Evolutionary conservation across 2,888 invertebrate genomes (phyloP).

Genomic region (Monochamus alternatus): DNA sequence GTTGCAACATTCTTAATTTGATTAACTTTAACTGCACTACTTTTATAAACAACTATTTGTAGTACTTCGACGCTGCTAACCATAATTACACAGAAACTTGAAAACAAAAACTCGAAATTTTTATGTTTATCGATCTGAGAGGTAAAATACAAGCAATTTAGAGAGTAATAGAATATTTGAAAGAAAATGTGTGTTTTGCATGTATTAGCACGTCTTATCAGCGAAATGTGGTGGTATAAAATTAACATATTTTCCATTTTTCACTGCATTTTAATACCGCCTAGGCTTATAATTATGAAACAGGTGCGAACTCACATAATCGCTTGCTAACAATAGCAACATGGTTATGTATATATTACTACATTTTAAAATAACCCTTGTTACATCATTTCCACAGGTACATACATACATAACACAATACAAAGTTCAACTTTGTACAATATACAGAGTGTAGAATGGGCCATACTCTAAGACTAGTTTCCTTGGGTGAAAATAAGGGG

Average conservation of each 20-base stretch:
- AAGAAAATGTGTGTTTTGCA: background rate
- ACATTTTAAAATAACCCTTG: background rate
- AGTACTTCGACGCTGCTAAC: too few relatives aligned
- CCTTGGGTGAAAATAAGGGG: too few relatives aligned
- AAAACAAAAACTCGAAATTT: background rate
- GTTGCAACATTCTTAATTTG: too few relatives aligned
- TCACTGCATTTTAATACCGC: background rate
- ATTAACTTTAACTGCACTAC: too few relatives aligned
- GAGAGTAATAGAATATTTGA: background rate
- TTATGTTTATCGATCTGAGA: background rate
- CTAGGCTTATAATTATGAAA: background rate
- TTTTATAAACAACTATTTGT: too few relatives aligned
- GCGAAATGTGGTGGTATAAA: background rate
- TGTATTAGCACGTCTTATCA: background rate
- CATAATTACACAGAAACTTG: background rate
- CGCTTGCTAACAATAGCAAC: background rate
- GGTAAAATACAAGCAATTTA: background rate
- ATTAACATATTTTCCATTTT: conserved; percentile 16
- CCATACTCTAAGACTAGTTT: too few relatives aligned
- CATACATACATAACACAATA: too few relatives aligned
- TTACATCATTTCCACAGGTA: background rate
- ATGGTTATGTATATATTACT: background rate
- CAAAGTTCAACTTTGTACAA: too few relatives aligned
- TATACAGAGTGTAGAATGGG: too few relatives aligned
- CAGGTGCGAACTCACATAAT: conserved; percentile 8